A percentile compares a stretch with the other conserved stretches of the same genome.
Conservation (phyloP, 2,113 vertebrate species). For the Calidris pygmaea region DNA sequence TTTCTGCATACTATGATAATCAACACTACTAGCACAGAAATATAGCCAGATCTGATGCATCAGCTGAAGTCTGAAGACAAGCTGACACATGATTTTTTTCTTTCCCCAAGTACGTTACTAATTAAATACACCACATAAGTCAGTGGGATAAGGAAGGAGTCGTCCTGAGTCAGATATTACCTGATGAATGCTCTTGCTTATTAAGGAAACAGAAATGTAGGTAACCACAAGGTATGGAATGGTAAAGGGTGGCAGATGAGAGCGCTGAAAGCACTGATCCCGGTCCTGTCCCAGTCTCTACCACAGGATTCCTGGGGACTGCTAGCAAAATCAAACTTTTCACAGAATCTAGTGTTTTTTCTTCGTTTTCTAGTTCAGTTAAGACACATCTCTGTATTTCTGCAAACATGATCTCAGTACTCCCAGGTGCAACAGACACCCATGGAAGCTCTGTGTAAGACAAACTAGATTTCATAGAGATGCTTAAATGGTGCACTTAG, state of each 20-base stretch:
- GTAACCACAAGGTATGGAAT: not conserved
- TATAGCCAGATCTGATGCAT: not conserved
- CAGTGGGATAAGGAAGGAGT: not conserved
- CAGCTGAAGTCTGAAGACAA: not conserved
- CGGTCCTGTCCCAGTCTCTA: not conserved
- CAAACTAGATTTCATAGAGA: not conserved
- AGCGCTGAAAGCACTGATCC: not conserved
- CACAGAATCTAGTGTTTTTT: not conserved
- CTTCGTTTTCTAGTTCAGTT: not conserved
- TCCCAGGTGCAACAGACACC: not conserved
- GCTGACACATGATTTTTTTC: not conserved
- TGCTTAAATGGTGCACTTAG: not conserved
- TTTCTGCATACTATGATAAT: not conserved
- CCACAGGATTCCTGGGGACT: not conserved
- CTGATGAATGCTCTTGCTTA: not conserved
- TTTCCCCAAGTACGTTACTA: not conserved
- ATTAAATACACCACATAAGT: not conserved
- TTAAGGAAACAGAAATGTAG: not conserved
- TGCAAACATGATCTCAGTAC: not conserved
- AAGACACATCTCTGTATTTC: not conserved
- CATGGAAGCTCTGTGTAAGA: not conserved
- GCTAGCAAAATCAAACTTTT: not conserved
- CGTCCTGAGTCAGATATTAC: not conserved
- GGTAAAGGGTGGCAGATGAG: not conserved
- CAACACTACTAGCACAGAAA: not conserved